Conservation (phyloP, 2,113 vertebrate species). For the Colossoma macropomum region DNA sequence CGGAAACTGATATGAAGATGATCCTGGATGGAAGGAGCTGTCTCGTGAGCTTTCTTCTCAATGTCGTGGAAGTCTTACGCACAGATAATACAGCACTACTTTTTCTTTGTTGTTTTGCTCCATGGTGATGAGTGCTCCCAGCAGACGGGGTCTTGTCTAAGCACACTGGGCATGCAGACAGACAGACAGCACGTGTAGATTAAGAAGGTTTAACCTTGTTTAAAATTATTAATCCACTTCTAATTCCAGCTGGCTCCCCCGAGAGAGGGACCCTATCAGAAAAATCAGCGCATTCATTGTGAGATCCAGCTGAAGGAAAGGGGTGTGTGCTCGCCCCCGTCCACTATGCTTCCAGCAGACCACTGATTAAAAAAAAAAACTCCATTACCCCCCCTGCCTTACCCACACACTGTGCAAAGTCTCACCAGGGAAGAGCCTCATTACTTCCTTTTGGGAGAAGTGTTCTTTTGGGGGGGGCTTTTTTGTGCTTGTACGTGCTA, state of each 20-base stretch:
- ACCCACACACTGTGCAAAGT: slow-evolving; percentile 20
- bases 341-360: slow-evolving; percentile 75
- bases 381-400: neutral
- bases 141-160: slow-evolving; percentile 77
- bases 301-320: slow-evolving; percentile 72
- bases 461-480: neutral
- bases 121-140: slow-evolving; percentile 30
- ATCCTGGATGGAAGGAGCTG: neutral
- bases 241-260: slow-evolving; percentile 78
- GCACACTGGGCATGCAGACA: slow-evolving; percentile 74
- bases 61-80: neutral
- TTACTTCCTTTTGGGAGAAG: neutral
- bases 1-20: neutral
- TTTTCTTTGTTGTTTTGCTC: slow-evolving; percentile 74
- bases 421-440: neutral
- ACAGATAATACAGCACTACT: slow-evolving; percentile 53
- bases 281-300: slow-evolving; percentile 75
- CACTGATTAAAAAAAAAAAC: slow-evolving; percentile 68
- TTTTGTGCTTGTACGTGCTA: neutral
- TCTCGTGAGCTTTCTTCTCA: neutral
- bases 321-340: slow-evolving; percentile 71
- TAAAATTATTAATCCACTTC: slow-evolving; percentile 83
- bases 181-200: slow-evolving; percentile 73
- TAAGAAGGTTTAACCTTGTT: slow-evolving; percentile 81
- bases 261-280: slow-evolving; percentile 74